Percentiles rank a stretch among this genome's conserved stretches.
phyloP scores from a whole-genome alignment of 2,888 invertebrate genomes.

The Luperina nickerlii region DNA sequence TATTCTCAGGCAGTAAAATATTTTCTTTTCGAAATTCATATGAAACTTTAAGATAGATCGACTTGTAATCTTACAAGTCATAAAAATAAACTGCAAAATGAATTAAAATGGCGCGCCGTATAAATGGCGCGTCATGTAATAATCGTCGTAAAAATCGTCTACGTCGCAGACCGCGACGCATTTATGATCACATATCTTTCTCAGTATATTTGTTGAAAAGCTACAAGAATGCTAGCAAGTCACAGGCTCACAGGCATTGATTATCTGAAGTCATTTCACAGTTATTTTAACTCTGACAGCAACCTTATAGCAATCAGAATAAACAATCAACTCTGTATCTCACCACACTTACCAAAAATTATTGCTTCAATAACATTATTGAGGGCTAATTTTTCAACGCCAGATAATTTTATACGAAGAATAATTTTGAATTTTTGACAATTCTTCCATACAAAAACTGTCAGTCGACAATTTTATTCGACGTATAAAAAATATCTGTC shows the following conservation, averaged over 20 bases:
- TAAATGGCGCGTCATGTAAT: too few species aligned
- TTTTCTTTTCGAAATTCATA: background rate
- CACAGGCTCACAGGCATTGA: background rate
- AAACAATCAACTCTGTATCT: background rate
- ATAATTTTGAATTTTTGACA: too few species aligned
- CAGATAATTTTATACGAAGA: too few species aligned
- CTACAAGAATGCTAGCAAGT: background rate
- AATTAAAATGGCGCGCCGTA: constrained; percentile 14
- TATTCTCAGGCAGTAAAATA: too few species aligned
- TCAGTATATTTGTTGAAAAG: background rate
- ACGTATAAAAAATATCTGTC: too few species aligned
- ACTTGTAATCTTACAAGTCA: background rate
- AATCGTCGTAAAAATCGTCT: constrained; percentile 36
- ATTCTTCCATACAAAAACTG: too few species aligned
- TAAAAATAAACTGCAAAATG: constrained; percentile 28
- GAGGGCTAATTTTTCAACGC: too few species aligned
- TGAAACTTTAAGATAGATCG: background rate
- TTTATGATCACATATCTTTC: constrained; percentile 13
- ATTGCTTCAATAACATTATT: background rate
- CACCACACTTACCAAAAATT: too few species aligned
- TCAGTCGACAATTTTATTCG: too few species aligned
- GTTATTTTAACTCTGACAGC: background rate
- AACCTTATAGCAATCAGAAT: background rate
- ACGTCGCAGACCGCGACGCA: constrained; percentile 10
- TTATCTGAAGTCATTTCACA: background rate